phyloP scores from a whole-genome alignment of 2,113 vertebrate genomes.

The Rhea pennata region DNA sequence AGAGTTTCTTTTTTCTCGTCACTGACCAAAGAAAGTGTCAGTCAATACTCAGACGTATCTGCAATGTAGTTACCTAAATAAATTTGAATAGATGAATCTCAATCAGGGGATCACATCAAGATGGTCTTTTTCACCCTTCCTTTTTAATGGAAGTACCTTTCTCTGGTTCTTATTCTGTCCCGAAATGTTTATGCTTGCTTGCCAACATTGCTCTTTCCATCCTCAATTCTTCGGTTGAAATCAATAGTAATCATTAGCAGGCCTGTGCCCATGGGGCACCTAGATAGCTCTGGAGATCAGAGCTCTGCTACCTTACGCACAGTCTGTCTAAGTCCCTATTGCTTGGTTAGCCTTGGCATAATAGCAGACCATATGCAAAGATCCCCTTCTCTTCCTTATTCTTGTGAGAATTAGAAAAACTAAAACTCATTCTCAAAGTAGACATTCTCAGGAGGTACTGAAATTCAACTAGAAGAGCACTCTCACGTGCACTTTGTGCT shows the following conservation, averaged over 20 bases:
- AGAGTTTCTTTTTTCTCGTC: not conserved
- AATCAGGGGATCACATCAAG: not conserved
- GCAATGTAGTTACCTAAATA: not conserved
- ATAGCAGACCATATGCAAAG: not conserved
- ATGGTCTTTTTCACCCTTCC: not conserved
- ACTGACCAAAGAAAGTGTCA: not conserved
- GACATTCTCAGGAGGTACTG: not conserved
- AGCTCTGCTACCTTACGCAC: not conserved
- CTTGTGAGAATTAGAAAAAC: not conserved
- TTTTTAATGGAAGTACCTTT: not conserved
- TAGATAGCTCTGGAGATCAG: not conserved
- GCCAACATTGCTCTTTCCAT: not conserved
- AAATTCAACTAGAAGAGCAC: not conserved
- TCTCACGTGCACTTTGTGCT: rapidly evolving
- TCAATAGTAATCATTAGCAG: not conserved
- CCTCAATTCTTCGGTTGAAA: rapidly evolving
- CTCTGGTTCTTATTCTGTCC: not conserved
- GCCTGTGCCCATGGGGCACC: rapidly evolving
- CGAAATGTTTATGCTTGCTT: not conserved
- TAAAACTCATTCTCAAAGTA: not conserved
- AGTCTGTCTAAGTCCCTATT: not conserved
- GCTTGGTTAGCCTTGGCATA: not conserved
- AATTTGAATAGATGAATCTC: not conserved
- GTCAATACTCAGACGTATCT: not conserved
- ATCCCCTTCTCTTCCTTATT: not conserved